These are phyloP conservation scores for Harpalus rubripes DNA, from an alignment of 2,888 invertebrate genomes.

Conservation along the genomic window DNA sequence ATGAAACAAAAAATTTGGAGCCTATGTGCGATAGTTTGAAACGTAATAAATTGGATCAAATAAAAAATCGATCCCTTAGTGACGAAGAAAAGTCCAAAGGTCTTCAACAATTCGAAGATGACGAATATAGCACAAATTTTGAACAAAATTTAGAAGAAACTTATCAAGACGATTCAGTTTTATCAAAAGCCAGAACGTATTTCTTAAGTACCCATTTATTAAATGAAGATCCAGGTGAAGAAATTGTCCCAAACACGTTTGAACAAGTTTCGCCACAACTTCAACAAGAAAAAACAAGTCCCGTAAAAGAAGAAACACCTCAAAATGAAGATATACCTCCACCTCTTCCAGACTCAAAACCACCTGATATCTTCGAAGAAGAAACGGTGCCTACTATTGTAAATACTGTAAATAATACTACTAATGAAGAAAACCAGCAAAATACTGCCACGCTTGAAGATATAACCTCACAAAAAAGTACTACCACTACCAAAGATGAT, in stretches of 20 bases:
- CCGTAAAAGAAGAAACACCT: no score
- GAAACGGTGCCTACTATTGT: slow-evolving; percentile 12
- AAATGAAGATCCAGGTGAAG: slow-evolving; percentile 65
- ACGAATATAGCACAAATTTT: slow-evolving; percentile 75
- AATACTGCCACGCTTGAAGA: slow-evolving; percentile 72
- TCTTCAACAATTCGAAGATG: slow-evolving; percentile 73
- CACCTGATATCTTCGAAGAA: slow-evolving; percentile 47
- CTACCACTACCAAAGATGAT: slow-evolving; percentile 76
- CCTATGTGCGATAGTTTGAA: slow-evolving; percentile 41
- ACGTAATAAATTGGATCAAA: slow-evolving; percentile 48
- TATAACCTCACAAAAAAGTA: slow-evolving; percentile 69
- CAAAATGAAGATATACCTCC: slow-evolving; percentile 70
- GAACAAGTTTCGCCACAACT: no score
- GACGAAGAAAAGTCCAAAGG: slow-evolving; percentile 81
- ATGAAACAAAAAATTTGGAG: neutral
- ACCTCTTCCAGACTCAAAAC: slow-evolving; percentile 70
- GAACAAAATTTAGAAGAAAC: slow-evolving; percentile 74
- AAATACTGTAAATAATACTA: slow-evolving; percentile 26
- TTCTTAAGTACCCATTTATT: slow-evolving; percentile 77
- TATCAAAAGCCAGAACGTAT: slow-evolving; percentile 74
- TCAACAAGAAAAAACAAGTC: no score
- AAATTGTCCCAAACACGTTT: neutral
- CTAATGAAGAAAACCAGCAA: slow-evolving; percentile 68
- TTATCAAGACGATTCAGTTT: slow-evolving; percentile 40
- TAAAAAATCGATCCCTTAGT: slow-evolving; percentile 76